Evolutionary conservation across 2,888 invertebrate species (phyloP).

Genomic region (Tachina lurida): DNA sequence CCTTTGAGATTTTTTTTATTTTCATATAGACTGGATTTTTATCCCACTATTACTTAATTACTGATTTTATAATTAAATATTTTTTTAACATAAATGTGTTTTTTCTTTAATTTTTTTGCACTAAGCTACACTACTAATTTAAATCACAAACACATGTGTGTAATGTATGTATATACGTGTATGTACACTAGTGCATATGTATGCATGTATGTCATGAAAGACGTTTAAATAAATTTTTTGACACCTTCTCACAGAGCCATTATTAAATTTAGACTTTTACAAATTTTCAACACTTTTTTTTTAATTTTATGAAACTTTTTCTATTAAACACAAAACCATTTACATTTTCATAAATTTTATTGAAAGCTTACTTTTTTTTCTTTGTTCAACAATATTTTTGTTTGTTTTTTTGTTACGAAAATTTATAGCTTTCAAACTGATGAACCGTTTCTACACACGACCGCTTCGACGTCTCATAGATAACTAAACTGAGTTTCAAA

Average conservation of each 20-base stretch:
- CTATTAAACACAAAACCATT: conserved; percentile 38
- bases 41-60: background rate
- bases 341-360: conserved; percentile 38
- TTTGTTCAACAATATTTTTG: conserved; percentile 23
- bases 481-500: conserved; percentile 70
- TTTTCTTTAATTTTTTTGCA: background rate
- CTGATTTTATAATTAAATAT: background rate
- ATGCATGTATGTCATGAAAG: background rate
- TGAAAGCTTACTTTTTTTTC: conserved; percentile 29
- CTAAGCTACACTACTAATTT: background rate
- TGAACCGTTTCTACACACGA: conserved; percentile 66
- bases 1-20: background rate
- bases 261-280: conserved; percentile 12
- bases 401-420: conserved; percentile 51
- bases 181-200: background rate
- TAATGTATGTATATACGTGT: background rate
- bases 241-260: conserved; percentile 36
- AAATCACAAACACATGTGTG: background rate
- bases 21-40: background rate
- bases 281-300: conserved; percentile 54
- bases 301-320: conserved; percentile 56
- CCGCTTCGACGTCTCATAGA: conserved; percentile 71
- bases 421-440: background rate
- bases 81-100: background rate
- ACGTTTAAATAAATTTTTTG: conserved; percentile 23